Conservation (phyloP, 2,113 vertebrate genomes). For the Sapayoa aenigma region DNA sequence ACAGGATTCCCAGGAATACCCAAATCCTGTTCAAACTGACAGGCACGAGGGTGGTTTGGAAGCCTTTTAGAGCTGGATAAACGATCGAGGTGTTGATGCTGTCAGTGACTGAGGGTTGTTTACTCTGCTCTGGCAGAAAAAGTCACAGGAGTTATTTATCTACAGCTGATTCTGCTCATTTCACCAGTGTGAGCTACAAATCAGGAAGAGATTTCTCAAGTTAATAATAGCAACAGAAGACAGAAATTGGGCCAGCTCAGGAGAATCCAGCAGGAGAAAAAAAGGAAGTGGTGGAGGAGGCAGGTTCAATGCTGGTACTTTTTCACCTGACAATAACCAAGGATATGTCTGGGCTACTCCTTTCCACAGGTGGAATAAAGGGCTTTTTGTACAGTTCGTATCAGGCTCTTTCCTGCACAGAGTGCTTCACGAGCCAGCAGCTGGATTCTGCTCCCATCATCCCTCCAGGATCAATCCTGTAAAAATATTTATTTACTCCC, state of each 20-base stretch:
- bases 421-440: background rate
- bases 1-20: background rate
- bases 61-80: background rate
- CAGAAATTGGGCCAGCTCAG: background rate
- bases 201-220: background rate
- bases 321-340: background rate
- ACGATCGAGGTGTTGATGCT: background rate
- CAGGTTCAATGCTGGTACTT: background rate
- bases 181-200: background rate
- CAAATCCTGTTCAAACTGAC: background rate
- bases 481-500: background rate
- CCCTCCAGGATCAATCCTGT: background rate
- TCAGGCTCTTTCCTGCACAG: background rate
- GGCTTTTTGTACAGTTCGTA: background rate
- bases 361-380: background rate
- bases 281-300: background rate
- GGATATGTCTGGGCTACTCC: background rate
- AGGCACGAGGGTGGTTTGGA: background rate
- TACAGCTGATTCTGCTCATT: background rate
- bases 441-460: background rate
- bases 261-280: background rate
- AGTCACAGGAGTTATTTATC: background rate
- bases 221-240: background rate
- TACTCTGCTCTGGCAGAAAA: background rate
- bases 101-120: background rate